Evolutionary conservation across 2,113 vertebrate genomes (phyloP).

Genomic region (Conger conger): DNA sequence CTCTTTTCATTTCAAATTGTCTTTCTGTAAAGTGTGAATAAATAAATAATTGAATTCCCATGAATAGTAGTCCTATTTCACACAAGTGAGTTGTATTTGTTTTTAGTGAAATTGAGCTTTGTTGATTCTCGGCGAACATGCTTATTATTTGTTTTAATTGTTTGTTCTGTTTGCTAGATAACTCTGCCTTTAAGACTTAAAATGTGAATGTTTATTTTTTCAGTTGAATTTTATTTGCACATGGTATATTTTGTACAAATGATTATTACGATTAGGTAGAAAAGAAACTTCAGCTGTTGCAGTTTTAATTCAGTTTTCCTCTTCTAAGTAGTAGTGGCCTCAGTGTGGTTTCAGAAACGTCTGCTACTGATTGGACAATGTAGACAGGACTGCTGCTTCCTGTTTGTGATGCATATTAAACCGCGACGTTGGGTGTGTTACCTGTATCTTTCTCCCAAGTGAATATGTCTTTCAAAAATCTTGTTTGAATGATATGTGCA

Average conservation of each 20-base stretch:
- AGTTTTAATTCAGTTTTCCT: constrained; percentile 25
- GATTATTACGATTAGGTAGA: constrained; percentile 41
- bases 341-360: constrained; percentile 29
- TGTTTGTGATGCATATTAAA: constrained; percentile 24
- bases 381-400: constrained; percentile 1
- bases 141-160: constrained; percentile 22
- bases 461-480: constrained; percentile 33
- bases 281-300: constrained; percentile 40
- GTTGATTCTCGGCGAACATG: constrained; percentile 3
- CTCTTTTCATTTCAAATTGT: background rate
- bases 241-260: constrained; percentile 56
- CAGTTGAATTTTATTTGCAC: constrained; percentile 43
- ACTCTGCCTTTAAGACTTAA: constrained; percentile 34
- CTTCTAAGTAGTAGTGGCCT: constrained; percentile 24
- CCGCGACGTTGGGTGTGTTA: constrained; percentile 31
- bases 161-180: constrained; percentile 36
- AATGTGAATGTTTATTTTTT: constrained; percentile 57
- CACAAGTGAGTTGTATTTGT: constrained; percentile 13
- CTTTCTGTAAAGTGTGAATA: background rate
- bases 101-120: constrained; percentile 13
- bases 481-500: constrained; percentile 51
- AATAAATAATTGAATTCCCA: background rate
- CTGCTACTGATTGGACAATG: background rate
- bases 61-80: background rate
- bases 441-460: constrained; percentile 36